These are phyloP conservation scores for Zalophus californianus DNA, from an alignment of 2,797 vertebrate genomes.

Conservation along the genomic window DNA sequence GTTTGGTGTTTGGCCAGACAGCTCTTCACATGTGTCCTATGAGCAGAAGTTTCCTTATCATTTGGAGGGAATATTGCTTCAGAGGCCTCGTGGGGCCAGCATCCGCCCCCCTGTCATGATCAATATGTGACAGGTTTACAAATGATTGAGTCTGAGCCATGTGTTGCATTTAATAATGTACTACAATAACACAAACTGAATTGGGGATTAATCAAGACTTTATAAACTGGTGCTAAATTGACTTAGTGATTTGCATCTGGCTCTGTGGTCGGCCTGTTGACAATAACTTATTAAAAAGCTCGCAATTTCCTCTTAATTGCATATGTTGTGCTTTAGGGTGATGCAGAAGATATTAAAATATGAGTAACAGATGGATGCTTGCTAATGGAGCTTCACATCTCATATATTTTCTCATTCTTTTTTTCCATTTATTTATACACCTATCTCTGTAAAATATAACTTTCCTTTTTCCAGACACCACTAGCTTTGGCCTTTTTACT, in stretches of 20 bases:
- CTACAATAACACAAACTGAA: constrained; percentile 64
- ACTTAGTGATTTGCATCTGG: constrained; percentile 77
- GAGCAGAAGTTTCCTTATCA: background rate
- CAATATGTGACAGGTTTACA: constrained; percentile 65
- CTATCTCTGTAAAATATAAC: constrained; percentile 46
- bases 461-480: constrained; percentile 53
- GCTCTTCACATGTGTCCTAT: background rate
- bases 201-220: constrained; percentile 82
- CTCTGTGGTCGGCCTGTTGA: constrained; percentile 66
- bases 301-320: constrained; percentile 82
- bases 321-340: constrained; percentile 69
- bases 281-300: constrained; percentile 68
- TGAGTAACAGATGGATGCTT: constrained; percentile 81
- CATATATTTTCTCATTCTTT: constrained; percentile 69
- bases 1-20: background rate
- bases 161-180: constrained; percentile 65
- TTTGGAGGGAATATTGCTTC: background rate
- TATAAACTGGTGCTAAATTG: constrained; percentile 71
- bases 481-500: background rate
- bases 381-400: constrained; percentile 67
- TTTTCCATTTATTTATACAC: constrained; percentile 76
- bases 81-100: background rate
- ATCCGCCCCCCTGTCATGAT: background rate
- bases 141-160: constrained; percentile 63
- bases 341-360: constrained; percentile 82